Evolutionary conservation across 2,797 vertebrate species (phyloP).

Genomic region (Sebastes vulpes): DNA sequence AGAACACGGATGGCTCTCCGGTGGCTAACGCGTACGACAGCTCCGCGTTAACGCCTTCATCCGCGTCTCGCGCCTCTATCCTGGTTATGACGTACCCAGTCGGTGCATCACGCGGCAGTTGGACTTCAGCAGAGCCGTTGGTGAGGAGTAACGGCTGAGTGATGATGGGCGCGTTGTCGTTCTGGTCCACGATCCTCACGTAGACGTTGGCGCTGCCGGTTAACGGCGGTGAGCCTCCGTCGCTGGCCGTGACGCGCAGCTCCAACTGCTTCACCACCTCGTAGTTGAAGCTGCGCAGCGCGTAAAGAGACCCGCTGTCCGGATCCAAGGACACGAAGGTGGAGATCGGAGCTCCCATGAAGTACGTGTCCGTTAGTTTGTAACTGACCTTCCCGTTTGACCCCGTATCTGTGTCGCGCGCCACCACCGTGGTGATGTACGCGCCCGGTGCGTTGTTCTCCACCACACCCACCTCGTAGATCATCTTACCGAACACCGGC

Average conservation of each 20-base stretch:
- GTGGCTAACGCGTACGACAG: slow-evolving; percentile 89
- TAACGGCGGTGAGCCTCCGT: slow-evolving; percentile 91
- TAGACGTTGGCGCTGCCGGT: slow-evolving; percentile 89
- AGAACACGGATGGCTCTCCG: slow-evolving; percentile 87
- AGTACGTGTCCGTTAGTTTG: slow-evolving; percentile 89
- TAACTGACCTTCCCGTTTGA: slow-evolving; percentile 93
- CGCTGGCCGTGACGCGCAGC: slow-evolving; percentile 91
- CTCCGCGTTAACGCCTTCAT: slow-evolving; percentile 92
- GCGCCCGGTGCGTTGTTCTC: slow-evolving; percentile 95
- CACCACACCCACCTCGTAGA: slow-evolving; percentile 90
- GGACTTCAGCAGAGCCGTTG: slow-evolving; percentile 91
- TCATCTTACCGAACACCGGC: slow-evolving; percentile 88
- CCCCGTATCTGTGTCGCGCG: slow-evolving; percentile 90
- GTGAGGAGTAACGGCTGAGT: slow-evolving; percentile 85
- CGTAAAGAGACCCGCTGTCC: slow-evolving; percentile 93
- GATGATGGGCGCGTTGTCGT: slow-evolving; percentile 92
- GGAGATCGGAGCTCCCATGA: slow-evolving; percentile 91
- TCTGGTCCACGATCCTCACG: slow-evolving; percentile 93
- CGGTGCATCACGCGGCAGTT: slow-evolving; percentile 88
- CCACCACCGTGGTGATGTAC: slow-evolving; percentile 91
- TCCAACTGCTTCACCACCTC: slow-evolving; percentile 94
- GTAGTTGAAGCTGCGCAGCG: slow-evolving; percentile 94
- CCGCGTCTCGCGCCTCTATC: slow-evolving; percentile 92
- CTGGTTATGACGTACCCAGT: slow-evolving; percentile 89
- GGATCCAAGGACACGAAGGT: slow-evolving; percentile 95